Evolutionary conservation across 2,797 vertebrate species (phyloP), one percentile per base, ranked within the genome.

Genomic region (Echeneis naucrates): DNA sequence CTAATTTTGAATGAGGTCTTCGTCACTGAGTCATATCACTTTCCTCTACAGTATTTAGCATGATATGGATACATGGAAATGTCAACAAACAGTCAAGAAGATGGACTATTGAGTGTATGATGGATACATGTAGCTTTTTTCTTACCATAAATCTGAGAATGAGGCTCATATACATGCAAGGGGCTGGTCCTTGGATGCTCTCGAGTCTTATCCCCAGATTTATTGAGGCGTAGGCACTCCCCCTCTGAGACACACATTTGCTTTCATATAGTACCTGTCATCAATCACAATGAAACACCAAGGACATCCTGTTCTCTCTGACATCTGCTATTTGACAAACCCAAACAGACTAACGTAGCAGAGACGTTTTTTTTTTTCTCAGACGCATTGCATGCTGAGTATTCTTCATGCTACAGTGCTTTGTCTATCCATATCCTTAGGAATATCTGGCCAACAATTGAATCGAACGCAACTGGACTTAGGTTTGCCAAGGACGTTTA

Each of bases 211-310:
- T 77, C 52, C 52, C 33, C 42, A 84, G 90, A 93, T 92, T 91
- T 91, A 92, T 87, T 79, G 82, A 83, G 82, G 84, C 83, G 77
- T 70, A 57, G 63, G 75, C 78, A 83, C 80, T 89, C 77, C 57
- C 69, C 82, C 73, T 85, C 66, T 35, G 62, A 84, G 83, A 88
- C 81, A 83, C 81, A 84, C 86, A 89, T 92, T 92, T 90, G 84
- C 86, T 89, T 83, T 88, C 80, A 75, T 65, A 48, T 60, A 82
- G 77, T 76, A 66, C 77, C 63, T 11, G 37, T 91, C 89, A 93
- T 94, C 90, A 92, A 92, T 94, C 90, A 91, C 77, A 80, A 82
- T 88, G 75, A 77, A 89, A 78, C 77, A 75, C 84, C 91, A 92
- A 93, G 89, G 91, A 88, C 87, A 30, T 86, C 76, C 78, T 80